phyloP scores from a whole-genome alignment of 2,888 invertebrate species.

The Physocephala rufipes region DNA sequence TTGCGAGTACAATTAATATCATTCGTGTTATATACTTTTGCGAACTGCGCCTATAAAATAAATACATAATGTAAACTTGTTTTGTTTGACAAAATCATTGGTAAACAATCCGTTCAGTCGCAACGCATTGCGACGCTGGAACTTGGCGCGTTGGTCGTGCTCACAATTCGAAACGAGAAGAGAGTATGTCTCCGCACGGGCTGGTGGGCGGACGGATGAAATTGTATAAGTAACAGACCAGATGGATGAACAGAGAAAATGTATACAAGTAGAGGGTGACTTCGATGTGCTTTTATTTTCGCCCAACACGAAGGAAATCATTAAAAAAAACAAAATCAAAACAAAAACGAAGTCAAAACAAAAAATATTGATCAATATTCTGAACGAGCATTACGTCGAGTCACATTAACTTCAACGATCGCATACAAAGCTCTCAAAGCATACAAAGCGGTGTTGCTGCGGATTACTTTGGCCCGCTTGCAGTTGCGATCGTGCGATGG shows the following conservation, averaged over 20 bases:
- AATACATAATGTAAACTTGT: conserved; percentile 40
- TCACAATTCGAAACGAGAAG: no score
- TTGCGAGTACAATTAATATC: background rate
- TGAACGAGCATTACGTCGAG: conserved; percentile 38
- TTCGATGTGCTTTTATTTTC: background rate
- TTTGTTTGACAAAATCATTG: conserved; percentile 42
- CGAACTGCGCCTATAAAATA: conserved; percentile 29
- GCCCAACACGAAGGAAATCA: no score
- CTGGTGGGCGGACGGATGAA: background rate
- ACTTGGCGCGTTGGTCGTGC: no score
- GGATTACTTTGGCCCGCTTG: no score
- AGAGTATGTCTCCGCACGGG: background rate
- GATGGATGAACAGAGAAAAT: background rate
- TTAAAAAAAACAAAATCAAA: background rate
- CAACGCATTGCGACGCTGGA: no score
- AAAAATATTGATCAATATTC: conserved; percentile 34
- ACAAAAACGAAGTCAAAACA: no score
- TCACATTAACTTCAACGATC: no score
- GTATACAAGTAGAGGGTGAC: no score
- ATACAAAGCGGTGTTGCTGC: background rate
- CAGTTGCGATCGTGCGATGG: conserved; percentile 24
- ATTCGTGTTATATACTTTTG: conserved; percentile 6
- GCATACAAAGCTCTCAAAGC: conserved; percentile 2
- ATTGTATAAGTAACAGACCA: no score
- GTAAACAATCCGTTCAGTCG: conserved; percentile 26